Base-by-base conservation (phyloP, 2,113 vertebrate species). In the Brachypteracias leptosomus region DNA sequence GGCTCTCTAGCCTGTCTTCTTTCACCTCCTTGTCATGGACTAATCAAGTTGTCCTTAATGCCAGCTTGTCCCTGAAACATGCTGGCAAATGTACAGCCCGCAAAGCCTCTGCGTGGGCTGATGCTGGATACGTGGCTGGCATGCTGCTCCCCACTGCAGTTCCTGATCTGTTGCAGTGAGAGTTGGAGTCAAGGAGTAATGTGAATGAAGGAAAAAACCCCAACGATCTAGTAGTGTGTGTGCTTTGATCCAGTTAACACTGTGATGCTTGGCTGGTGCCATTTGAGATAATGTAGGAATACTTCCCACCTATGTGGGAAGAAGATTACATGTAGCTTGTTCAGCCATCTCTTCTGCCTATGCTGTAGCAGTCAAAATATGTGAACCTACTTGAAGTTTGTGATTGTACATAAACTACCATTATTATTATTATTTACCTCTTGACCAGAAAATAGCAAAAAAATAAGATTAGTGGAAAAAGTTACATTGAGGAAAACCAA, bases 21-120 rank as follows among this genome's bases (percentile, higher is more conserved):
- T 85, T 94, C 62, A 52, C 81, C 70, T 10, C 11, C 75, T 75
- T 85, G 90, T 85, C 81, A 13, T 2, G 40, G 88, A 20, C 66
- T 94, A 68, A 94, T 90, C 81, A 79, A 88, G 82, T 52, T 88
- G 90, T 94, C 62, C 71, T 90, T 72, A 72, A 61, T 88, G 88
- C 78, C 85, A 83, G 88, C 88, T 88, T 1, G 35, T 75, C 88
- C 82, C 90, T 61, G 40, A 72, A 93, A 68, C 7, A 0, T 8
- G 52, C 85, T 93, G 92, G 81, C 92, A 93, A 85, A 8, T 0
- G 10, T 38, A 42, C 68, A 80, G 57, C 73, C 81, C 0, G 2
- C 80, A 91, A 71, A 93, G 95, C 70, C 77, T 54, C 59, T 65
- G 47, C 3, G 2, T 44, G 51, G 58, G 52, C 78, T 82, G 89